phyloP scores from a whole-genome alignment of 2,113 vertebrate species.

The Hemiscyllium ocellatum region DNA sequence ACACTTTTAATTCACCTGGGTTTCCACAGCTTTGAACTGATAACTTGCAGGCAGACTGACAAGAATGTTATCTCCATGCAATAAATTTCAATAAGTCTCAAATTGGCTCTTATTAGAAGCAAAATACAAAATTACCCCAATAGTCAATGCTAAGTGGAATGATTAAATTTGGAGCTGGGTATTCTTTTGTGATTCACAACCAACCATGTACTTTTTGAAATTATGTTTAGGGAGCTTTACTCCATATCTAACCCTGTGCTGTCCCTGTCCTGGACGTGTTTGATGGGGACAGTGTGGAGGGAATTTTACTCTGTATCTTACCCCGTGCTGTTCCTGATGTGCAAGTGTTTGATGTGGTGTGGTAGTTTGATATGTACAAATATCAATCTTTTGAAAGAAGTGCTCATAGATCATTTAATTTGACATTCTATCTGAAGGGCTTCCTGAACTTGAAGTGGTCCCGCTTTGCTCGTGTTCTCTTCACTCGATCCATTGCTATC shows the following conservation, averaged over 20 bases:
- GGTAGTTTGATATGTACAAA: not conserved
- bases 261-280: not conserved
- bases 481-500: constrained; percentile 83
- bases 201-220: not conserved
- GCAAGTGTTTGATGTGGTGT: not conserved
- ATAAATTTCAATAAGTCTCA: not conserved
- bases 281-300: too few species aligned
- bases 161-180: not conserved
- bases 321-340: not conserved
- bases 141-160: not conserved
- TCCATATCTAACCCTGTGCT: not conserved
- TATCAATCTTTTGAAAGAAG: not conserved
- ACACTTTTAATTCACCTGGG: not conserved
- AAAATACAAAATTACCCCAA: not conserved
- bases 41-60: not conserved
- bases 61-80: not conserved
- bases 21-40: not conserved
- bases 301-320: not conserved
- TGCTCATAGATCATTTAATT: not conserved
- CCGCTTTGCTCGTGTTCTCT: constrained; percentile 76
- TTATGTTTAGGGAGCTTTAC: not conserved
- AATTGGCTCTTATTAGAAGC: not conserved
- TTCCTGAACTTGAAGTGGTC: constrained; percentile 92
- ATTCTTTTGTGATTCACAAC: not conserved
- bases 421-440: constrained; percentile 55